These are phyloP conservation scores for Yponomeuta evonymella DNA, from an alignment of 2,888 invertebrate species.

Conservation along the genomic window DNA sequence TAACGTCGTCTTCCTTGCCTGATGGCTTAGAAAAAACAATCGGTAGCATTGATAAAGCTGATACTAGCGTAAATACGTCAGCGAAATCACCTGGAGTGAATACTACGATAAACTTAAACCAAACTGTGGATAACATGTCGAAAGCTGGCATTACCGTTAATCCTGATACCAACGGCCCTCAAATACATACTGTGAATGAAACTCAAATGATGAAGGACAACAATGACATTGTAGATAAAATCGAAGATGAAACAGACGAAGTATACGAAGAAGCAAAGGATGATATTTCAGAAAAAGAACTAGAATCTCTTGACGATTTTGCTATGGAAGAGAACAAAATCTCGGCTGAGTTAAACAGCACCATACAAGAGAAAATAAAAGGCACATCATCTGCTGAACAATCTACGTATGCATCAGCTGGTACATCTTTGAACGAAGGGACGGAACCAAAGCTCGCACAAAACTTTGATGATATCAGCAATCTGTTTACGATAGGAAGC, in stretches of 20 bases:
- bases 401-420: slow-evolving; percentile 42
- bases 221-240: neutral
- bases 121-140: neutral
- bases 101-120: slow-evolving; percentile 39
- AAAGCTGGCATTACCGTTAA: neutral
- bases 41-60: neutral
- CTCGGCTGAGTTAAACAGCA: neutral
- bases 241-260: neutral
- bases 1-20: slow-evolving; percentile 33
- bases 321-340: slow-evolving; percentile 4
- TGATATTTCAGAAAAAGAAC: neutral
- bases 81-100: slow-evolving; percentile 54
- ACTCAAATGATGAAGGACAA: neutral
- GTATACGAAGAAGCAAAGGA: slow-evolving; percentile 4
- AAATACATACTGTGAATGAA: neutral
- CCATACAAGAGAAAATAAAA: neutral
- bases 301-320: slow-evolving; percentile 1
- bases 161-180: neutral
- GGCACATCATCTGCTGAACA: slow-evolving; percentile 42
- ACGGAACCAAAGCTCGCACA: slow-evolving; percentile 48
- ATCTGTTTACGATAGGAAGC: slow-evolving; percentile 52
- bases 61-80: slow-evolving; percentile 32
- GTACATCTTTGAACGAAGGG: slow-evolving; percentile 39
- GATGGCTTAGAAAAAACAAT: neutral
- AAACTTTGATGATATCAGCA: slow-evolving; percentile 51